Conservation (phyloP, 2,113 vertebrate species). For the Semnornis frantzii region DNA sequence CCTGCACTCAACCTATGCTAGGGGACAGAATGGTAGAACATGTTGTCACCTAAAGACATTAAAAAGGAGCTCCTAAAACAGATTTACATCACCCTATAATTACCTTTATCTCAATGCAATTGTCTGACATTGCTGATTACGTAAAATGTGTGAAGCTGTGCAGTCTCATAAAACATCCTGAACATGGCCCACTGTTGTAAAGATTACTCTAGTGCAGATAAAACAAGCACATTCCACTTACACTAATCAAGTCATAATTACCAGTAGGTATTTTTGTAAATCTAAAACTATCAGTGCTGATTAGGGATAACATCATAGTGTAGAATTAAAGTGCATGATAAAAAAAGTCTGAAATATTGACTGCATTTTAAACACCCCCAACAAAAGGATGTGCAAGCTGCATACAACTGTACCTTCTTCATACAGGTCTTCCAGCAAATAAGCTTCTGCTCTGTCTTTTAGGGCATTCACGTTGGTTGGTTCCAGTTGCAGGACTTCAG, state of each 20-base stretch:
- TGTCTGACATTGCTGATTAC: not conserved
- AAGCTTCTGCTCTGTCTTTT: slow-evolving; percentile 93
- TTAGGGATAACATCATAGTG: not conserved
- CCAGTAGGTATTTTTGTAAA: not conserved
- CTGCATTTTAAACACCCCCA: not conserved
- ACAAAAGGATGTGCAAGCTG: not conserved
- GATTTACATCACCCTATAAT: not conserved
- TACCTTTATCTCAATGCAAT: not conserved
- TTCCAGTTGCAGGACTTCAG: slow-evolving; percentile 85
- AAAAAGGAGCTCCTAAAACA: not conserved
- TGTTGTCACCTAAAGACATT: not conserved
- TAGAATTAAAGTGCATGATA: not conserved
- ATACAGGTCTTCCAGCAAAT: slow-evolving; percentile 90
- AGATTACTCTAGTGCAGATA: not conserved
- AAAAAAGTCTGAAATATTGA: not conserved
- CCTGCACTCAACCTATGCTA: not conserved
- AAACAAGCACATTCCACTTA: not conserved
- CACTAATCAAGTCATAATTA: slow-evolving; percentile 20
- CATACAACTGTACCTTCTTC: slow-evolving; percentile 84
- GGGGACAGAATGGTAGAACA: not conserved
- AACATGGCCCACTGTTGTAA: not conserved
- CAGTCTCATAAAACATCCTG: not conserved
- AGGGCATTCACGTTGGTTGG: slow-evolving; percentile 87
- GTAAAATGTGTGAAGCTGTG: not conserved
- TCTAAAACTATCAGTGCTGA: not conserved